Conservation (phyloP, 2,888 invertebrate genomes). For the Urechis unicinctus region DNA sequence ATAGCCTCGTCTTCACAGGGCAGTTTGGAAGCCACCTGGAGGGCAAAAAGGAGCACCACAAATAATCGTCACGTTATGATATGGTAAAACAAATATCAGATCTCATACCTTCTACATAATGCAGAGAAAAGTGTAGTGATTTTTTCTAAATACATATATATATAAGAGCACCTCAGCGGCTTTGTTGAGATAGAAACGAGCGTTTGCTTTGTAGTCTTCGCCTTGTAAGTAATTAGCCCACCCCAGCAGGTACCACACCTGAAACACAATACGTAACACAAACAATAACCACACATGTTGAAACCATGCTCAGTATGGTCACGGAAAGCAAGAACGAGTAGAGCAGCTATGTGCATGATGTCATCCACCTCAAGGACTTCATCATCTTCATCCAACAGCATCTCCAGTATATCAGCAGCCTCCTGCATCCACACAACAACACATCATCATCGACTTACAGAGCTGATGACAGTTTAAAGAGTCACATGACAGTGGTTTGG, state of each 20-base stretch:
- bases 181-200: conserved; percentile 48
- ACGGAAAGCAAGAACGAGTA: too few species aligned
- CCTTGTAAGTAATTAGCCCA: conserved; percentile 50
- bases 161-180: conserved; percentile 49
- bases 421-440: conserved; percentile 25
- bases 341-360: too few species aligned
- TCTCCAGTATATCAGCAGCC: conserved; percentile 48
- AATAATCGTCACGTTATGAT: not conserved
- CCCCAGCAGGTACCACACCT: conserved; percentile 52
- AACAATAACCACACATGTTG: too few species aligned
- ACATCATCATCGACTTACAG: not conserved
- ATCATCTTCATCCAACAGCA: conserved; percentile 52
- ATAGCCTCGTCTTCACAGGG: conserved; percentile 41
- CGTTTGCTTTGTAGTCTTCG: conserved; percentile 45
- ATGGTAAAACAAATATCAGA: too few species aligned
- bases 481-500: not conserved
- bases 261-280: too few species aligned
- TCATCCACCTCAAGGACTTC: conserved; percentile 44
- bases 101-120: too few species aligned
- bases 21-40: conserved; percentile 39
- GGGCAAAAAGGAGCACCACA: not conserved
- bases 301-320: too few species aligned
- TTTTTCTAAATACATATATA: too few species aligned
- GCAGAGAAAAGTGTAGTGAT: too few species aligned
- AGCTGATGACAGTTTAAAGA: too few species aligned